Base-by-base conservation (phyloP, 2,113 vertebrate genomes). In the Ivindomyrus marchei region DNA sequence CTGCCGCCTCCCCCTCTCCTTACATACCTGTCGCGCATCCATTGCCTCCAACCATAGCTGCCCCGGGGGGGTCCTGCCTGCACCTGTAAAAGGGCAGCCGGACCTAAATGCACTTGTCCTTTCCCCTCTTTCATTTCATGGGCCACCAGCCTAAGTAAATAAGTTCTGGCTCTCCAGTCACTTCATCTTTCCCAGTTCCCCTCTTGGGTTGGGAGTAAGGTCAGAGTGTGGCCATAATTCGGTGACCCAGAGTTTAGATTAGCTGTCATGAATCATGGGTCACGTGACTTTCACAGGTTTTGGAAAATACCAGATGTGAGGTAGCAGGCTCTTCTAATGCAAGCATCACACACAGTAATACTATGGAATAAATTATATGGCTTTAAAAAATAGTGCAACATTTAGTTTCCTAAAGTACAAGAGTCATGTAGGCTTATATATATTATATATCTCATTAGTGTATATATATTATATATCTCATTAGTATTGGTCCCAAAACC, bases 21-120 rank as follows among this genome's bases (percentile, higher is more conserved):
- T 9, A 2, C 0, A 15, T 39, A 42, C 15, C 74, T 77, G 36
- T 19, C 15, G 17, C 1, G 0, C 36, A 49, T 83, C 17, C 70
- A 0, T 31, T 31, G 10, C 45, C 45, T 49, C 49, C 31, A 27
- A 21, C 85, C 85, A 46, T 80, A 27, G 17, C 53, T 17, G n/a
- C n/a, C 77, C 31, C 50, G 45, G 87, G 45, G 45, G n/a, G 70
- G 46, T 70, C 53, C 31, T 42, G 53, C 4, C 70, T 50, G 47
- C 47, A 85, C 47, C 87, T 83, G 24, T 21, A 46, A 46, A 87
- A 39, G 17, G 36, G 9, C 85, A 52, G 74, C 31, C 10, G 56
- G 39, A 74, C 17, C 19, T 4, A 15, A 31, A 74, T 80, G 46
- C 36, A 88, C 91, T 85, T 91, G 90, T 85, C 84, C 58, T 9